A percentile compares a stretch with the other conserved stretches of the same genome.
Conservation (phyloP, 2,888 invertebrate species). For the Anorthoa munda region DNA sequence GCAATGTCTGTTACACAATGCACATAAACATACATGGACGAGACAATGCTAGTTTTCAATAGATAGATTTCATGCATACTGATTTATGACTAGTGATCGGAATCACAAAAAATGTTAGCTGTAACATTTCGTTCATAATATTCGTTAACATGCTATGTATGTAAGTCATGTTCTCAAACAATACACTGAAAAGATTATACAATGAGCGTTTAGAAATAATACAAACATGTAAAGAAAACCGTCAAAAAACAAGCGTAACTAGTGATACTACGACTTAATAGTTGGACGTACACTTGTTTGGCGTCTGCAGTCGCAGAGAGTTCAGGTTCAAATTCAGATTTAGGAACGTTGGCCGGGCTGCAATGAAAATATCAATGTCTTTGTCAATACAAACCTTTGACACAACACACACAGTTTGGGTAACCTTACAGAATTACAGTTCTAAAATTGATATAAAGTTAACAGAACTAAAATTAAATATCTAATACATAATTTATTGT, state of each 20-base stretch:
- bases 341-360: constrained; percentile 99
- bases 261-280: constrained; percentile 84
- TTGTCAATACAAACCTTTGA: constrained; percentile 74
- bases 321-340: constrained; percentile 99
- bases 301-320: constrained; percentile 96
- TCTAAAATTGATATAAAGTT: constrained; percentile 2
- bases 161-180: constrained; percentile 31
- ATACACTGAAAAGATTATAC: constrained; percentile 69
- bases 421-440: constrained; percentile 31
- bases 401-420: constrained; percentile 41
- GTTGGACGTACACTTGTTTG: constrained; percentile 96
- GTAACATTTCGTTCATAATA: constrained; percentile 20
- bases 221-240: constrained; percentile 70
- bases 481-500: constrained; percentile 14
- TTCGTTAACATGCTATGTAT: constrained; percentile 34
- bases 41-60: background rate
- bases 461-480: constrained; percentile 21
- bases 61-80: constrained; percentile 43
- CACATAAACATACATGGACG: background rate
- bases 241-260: constrained; percentile 84
- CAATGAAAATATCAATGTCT: constrained; percentile 90
- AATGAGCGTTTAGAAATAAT: constrained; percentile 69
- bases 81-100: constrained; percentile 10
- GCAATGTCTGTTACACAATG: background rate
- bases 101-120: constrained; percentile 9